These are phyloP conservation scores for Agonopterix heracliana DNA, from an alignment of 2,888 invertebrate genomes.

Conservation along the genomic window DNA sequence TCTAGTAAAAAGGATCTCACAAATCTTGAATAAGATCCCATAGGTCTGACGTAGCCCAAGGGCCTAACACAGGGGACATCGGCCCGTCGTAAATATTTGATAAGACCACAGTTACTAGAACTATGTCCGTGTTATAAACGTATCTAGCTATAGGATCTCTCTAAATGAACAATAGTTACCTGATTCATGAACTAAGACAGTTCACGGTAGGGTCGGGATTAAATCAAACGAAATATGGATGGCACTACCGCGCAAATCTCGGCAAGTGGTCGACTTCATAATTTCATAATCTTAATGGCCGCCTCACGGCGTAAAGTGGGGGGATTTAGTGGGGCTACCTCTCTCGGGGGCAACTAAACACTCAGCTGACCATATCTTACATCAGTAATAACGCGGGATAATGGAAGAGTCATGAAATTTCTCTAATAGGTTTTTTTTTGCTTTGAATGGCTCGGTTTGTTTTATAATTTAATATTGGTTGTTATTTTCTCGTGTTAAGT, in stretches of 20 bases:
- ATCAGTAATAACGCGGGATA: constrained; percentile 19
- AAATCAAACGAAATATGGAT: constrained; percentile 27
- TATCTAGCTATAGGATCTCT: not conserved
- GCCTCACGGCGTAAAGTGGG: constrained; percentile 57
- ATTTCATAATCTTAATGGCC: constrained; percentile 69
- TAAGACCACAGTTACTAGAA: constrained; percentile 2
- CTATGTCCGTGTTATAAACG: not conserved
- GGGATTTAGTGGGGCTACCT: constrained; percentile 55
- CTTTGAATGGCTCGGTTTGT: no score
- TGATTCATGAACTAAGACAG: not conserved
- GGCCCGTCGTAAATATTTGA: constrained; percentile 11
- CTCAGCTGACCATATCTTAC: constrained; percentile 60
- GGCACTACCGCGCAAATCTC: constrained; percentile 51
- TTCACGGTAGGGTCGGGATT: constrained; percentile 25
- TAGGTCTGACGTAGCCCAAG: constrained; percentile 6
- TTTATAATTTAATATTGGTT: no score
- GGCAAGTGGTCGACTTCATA: constrained; percentile 56
- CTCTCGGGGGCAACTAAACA: constrained; percentile 42
- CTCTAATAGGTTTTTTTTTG: no score
- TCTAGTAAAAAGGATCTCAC: constrained; percentile 7
- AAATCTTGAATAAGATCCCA: constrained; percentile 8
- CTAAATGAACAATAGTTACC: constrained; percentile 2
- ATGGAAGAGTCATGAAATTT: not conserved
- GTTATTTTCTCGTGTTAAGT: no score
- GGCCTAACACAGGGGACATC: constrained; percentile 5